Base-by-base conservation (phyloP, 1,140 invertebrate genomes). In the Euura lappo region DNA sequence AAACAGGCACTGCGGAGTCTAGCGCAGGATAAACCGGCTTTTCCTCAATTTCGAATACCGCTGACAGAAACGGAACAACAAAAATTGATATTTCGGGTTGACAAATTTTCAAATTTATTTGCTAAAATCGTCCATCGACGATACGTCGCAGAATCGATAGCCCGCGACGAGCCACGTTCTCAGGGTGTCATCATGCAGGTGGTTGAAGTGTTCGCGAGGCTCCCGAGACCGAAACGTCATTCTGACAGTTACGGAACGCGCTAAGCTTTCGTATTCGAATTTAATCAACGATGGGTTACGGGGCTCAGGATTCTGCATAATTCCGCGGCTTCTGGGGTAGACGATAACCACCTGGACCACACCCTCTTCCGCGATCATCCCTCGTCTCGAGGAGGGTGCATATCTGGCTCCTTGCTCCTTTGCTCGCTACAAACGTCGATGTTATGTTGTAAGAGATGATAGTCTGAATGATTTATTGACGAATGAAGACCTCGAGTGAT, bases 61-160 rank as follows among this genome's bases (percentile, higher is more conserved):
- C 28, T 28, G 1, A 28, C 1, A 28, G 80, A 78, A 77, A 64
- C 74, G 69, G 81, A 81, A 82, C 81, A 77, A 83, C 81, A 83
- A 66, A 28, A 8, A n/a, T 28, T 28, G 28, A 28, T 28, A 28
- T 28, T 28, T 28, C 28, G 28, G 28, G 28, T 28, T 1, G 0
- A 28, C 28, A 28, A 28, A 28, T 28, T 28, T 28, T 28, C 28
- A 28, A 28, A 28, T 28, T 28, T 1, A 28, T 28, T 28, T 28
- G 28, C 28, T 28, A 28, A 28, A 28, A 28, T 28, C 28, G 28
- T 28, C 28, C 28, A 28, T 60, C 51, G 51, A 3, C 51, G 51
- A 60, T 60, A 8, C 13, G 51, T 60, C 51, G 51, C 13, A 8
- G 51, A 60, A 60, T 60, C 51, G 51, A 60, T 60, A 60, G 28